Evolutionary conservation across 2,888 invertebrate species (phyloP), one percentile per base, ranked within the genome.

Genomic region (Pseudeuparius sepicola): DNA sequence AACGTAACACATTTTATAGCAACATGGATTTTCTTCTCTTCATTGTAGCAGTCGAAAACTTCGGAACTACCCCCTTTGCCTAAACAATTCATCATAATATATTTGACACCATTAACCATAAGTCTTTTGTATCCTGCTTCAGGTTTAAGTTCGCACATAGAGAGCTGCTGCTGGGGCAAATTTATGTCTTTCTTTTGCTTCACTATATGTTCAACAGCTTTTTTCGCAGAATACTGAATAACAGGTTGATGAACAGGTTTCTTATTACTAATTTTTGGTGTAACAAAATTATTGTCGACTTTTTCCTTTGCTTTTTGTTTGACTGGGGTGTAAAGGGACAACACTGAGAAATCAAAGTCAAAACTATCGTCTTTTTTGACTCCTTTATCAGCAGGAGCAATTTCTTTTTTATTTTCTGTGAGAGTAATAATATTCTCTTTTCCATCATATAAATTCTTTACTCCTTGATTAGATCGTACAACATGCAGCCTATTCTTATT

Each of bases 51-150:
- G 67, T 83, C 65, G 34, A 70, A 80, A 3, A 93, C 93, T 59
- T 83, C 77, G 53, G 90, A 87, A 35, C 89, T 89, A 24, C 92
- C 93, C n/a, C 93, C 93, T 48, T 71, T 74, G 0, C 94, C 94
- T 7, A 20, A 20, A 20, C 20, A 70, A 43, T 78, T 80, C 9
- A 85, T 65, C 31, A 86, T 71, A 41, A 73, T 64, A 60, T 89
- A 94, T 14, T 74, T 70, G 31, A 71, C 73, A 14, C 73, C 71
- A 43, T 87, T 87, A 2, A 93, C 80, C 20, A 51, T 60, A 9
- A 77, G 65, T 10, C 66, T 67, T 47, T 70, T 71, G 39, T 50
- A 55, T 9, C 32, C 38, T 14, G 47, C 39, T 26, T 46, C 39
- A 10, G n/a, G n/a, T n/a, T n/a, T n/a, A n/a, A n/a, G n/a, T n/a